Conservation (phyloP, 1,140 invertebrate species). For the Penaeus indicus region DNA sequence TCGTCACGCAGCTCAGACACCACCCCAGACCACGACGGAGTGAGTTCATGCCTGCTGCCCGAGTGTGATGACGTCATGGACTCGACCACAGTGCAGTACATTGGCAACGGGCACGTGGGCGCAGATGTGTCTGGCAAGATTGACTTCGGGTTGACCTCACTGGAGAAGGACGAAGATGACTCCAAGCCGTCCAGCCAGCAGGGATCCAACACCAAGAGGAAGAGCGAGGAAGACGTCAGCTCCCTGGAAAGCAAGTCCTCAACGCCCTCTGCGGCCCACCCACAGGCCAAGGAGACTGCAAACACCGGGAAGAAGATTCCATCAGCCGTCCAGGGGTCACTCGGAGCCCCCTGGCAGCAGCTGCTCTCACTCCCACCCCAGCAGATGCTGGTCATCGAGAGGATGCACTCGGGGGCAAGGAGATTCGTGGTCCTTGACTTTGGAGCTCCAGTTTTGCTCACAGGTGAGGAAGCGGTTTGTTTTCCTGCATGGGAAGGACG, state of each 20-base stretch:
- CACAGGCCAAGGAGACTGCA: constrained; percentile 36
- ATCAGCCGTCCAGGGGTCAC: constrained; percentile 48
- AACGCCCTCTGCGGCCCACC: constrained; percentile 44
- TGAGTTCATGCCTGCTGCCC: constrained; percentile 14
- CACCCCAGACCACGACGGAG: constrained; percentile 55
- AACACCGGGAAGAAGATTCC: constrained; percentile 22
- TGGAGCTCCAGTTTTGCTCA: constrained; percentile 85
- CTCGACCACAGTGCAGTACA: constrained; percentile 22
- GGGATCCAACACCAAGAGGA: constrained; percentile 38
- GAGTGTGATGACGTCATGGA: constrained; percentile 34
- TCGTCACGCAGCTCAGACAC: constrained; percentile 45
- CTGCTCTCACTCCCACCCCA: constrained; percentile 80
- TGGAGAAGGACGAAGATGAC: constrained; percentile 21
- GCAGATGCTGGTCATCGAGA: constrained; percentile 89
- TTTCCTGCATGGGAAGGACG: background rate
- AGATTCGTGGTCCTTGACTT: constrained; percentile 92
- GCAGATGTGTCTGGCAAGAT: constrained; percentile 34
- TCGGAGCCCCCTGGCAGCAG: constrained; percentile 76
- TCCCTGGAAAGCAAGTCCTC: constrained; percentile 43
- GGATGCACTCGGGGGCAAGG: constrained; percentile 89
- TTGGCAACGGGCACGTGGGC: constrained; percentile 31
- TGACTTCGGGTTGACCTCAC: constrained; percentile 40
- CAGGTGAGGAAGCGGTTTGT: constrained; percentile 68
- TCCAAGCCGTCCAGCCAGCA: background rate
- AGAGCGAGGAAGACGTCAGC: constrained; percentile 52